Evolutionary conservation across 2,113 vertebrate species (phyloP), one percentile per base, ranked within the genome.

Genomic region (Columba janthina): DNA sequence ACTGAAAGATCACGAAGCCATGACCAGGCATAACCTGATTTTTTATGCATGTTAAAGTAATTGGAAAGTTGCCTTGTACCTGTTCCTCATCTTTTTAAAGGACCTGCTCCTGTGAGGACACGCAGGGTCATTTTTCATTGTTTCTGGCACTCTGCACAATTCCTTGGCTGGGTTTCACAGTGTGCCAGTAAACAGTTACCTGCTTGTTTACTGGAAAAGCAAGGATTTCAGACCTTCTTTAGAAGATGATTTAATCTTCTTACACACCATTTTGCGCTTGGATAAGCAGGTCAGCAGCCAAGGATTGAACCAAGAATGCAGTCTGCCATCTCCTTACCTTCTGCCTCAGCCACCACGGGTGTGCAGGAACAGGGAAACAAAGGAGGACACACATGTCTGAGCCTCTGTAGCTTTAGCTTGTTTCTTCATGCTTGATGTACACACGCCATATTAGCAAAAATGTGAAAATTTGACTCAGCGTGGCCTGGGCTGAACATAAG

Each of bases 391-490:
- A 53, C 61, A n/a, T 1, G 29, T 21, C 58, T 46, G 67, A n/a
- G 58, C 50, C 46, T 28, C 78, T 70, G 71, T 54, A 56, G 71
- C 54, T 29, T 62, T 4, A 73, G 67, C 78, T 2, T 20, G 71
- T 85, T 94, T 94, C 90, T 92, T 94, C 95, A 85, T 93, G 90
- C 85, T 92, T 93, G 71, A 66, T 69, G 78, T 76, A 44, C 78
- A 90, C 78, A 83, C 7, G 78, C 67, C 64, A 4, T 54, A 22
- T 62, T n/a, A 90, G 50, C 58, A 93, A 88, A 46, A 93, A 88
- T 70, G 82, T 73, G 78, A 79, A 61, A 40, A 76, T 60, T 90
- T 91, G 78, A 72, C 58, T 94, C 74, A 76, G 71, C 75, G 66
- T 90, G 40, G 64, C 44, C 72, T 50, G 53, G 0, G 5, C 51